Conservation (phyloP, 1,140 invertebrate genomes). For the Bathynomus jamesi region DNA sequence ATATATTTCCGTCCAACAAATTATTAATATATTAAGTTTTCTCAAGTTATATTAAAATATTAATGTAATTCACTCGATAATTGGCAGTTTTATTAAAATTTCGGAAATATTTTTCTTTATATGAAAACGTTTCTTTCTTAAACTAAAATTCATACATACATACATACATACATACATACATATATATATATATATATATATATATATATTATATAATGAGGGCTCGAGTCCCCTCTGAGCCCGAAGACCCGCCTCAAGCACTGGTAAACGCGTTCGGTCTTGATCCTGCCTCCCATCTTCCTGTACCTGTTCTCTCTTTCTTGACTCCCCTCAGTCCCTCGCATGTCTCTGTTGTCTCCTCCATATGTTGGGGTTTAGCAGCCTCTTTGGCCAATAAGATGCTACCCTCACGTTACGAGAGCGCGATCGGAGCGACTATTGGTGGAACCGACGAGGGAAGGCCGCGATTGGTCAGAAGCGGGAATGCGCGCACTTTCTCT, state of each 20-base stretch:
- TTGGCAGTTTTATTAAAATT: too few relatives aligned
- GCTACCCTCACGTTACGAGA: background rate
- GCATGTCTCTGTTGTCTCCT: background rate
- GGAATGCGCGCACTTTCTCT: background rate
- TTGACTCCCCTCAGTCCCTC: background rate
- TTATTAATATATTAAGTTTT: too few relatives aligned
- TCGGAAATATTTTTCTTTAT: too few relatives aligned
- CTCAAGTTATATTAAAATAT: too few relatives aligned
- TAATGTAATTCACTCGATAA: too few relatives aligned
- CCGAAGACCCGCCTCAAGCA: background rate
- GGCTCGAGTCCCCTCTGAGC: background rate
- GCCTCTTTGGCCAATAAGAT: background rate
- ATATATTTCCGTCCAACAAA: too few relatives aligned
- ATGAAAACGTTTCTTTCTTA: too few relatives aligned
- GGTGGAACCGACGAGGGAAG: background rate
- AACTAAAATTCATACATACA: too few relatives aligned
- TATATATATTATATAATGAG: background rate
- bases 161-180: background rate
- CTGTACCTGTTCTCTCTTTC: background rate
- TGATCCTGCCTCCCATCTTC: background rate
- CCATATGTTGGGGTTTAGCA: background rate
- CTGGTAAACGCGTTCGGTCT: background rate
- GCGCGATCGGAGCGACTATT: background rate
- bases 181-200: slow-evolving; percentile 2
- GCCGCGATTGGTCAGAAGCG: background rate